Evolutionary conservation across 2,888 invertebrate genomes (phyloP), one percentile per base, ranked within the genome.

Genomic region (Acanthopleura granulata): DNA sequence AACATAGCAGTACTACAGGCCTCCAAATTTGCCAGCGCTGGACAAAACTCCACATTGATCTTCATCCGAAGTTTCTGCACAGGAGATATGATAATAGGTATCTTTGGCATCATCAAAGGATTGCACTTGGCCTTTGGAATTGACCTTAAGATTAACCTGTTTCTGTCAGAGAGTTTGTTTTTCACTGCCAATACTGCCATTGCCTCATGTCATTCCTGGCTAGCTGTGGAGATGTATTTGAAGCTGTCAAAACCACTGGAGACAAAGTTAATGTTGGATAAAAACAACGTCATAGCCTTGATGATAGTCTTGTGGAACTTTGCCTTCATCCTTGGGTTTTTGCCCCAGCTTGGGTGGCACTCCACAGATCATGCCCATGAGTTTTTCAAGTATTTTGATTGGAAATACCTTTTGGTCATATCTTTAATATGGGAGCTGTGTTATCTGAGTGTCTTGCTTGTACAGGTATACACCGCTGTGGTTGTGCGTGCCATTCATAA

Each of bases 111-210:
- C n/a, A 80, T 83, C 50, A 87, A 87, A 79, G 78, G 81, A 25
- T 30, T 82, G 0, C 80, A 86, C 72, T 73, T 87, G 22, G 62
- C 79, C 49, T 78, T 79, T 30, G 72, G 83, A 0, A 79, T 84
- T 18, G 72, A 62, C 40, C 75, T 81, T 0, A 72, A 75, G n/a
- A 81, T 85, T 0, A 86, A 87, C 78, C 87, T 85, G 77, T 88
- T 88, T 78, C 80, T 88, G 30, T 84, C 86, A 1, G 88, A 88
- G 62, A 86, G 86, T 73, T 73, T 88, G 16, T 82, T 88, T 25
- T 80, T 87, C 57, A 83, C 85, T 0, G 85, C 85, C 0, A 79
- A 83, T 11, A 83, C 84, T 1, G 84, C 86, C 9, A 81, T 82
- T 18, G 80, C 81, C 50, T 72, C 84, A 25, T 82, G 84, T 0